These are phyloP conservation scores for Siderastrea siderea DNA, from an alignment of 92 coral and sea anemone species.

Conservation along the genomic window DNA sequence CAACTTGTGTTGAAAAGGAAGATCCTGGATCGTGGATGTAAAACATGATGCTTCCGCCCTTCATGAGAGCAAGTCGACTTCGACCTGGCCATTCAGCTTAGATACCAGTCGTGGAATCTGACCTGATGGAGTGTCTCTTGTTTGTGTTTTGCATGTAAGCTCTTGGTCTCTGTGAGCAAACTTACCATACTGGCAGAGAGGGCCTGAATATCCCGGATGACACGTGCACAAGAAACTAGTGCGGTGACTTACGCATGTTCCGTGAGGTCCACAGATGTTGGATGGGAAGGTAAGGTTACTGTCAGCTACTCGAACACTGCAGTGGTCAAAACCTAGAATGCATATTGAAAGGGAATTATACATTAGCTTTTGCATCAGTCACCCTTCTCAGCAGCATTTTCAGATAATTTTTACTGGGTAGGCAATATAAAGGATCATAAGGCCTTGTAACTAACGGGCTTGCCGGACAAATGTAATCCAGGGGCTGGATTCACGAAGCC, in stretches of 20 bases:
- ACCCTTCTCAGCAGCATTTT: neutral
- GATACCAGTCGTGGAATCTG: too few species aligned
- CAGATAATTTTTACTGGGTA: too few species aligned
- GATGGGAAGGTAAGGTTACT: slow-evolving; percentile 85
- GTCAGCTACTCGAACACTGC: slow-evolving; percentile 82
- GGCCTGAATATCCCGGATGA: slow-evolving; percentile 87
- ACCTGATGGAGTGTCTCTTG: too few species aligned
- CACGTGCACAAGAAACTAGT: slow-evolving; percentile 84
- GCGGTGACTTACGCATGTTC: slow-evolving; percentile 72
- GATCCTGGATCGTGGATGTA: too few species aligned
- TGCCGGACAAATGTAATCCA: too few species aligned
- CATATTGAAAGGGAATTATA: neutral
- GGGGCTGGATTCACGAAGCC: too few species aligned
- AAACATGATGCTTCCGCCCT: too few species aligned
- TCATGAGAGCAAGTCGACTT: neutral
- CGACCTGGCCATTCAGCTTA: too few species aligned
- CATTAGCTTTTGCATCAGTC: too few species aligned
- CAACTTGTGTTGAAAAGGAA: neutral
- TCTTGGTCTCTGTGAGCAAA: neutral
- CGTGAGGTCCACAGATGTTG: slow-evolving; percentile 83
- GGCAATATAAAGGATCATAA: too few species aligned
- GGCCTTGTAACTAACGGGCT: too few species aligned
- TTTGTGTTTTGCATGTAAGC: neutral
- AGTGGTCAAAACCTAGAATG: slow-evolving; percentile 79
- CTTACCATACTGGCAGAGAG: slow-evolving; percentile 83